Evolutionary conservation across 1,140 invertebrate genomes (phyloP).

Genomic region (Aleiodes sp.): DNA sequence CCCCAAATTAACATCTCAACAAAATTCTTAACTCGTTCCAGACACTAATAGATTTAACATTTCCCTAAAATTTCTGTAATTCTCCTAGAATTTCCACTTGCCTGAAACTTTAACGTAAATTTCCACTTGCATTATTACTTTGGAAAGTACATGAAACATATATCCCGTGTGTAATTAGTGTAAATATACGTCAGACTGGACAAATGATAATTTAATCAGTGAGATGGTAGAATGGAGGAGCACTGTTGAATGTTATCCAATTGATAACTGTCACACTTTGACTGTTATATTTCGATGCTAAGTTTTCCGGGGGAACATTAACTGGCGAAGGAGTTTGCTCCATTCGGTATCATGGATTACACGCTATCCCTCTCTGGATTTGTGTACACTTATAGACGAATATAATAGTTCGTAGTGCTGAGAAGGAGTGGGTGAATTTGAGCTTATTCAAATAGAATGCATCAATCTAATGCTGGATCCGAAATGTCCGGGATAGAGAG

Average conservation of each 20-base stretch:
- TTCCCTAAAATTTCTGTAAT: too few relatives aligned
- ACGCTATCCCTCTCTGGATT: too few relatives aligned
- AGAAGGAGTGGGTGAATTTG: neutral
- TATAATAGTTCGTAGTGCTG: too few relatives aligned
- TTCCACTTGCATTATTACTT: too few relatives aligned
- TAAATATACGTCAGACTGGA: slow-evolving; percentile 22
- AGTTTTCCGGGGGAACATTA: slow-evolving; percentile 8
- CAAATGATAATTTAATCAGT: slow-evolving; percentile 36
- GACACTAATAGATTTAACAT: too few relatives aligned
- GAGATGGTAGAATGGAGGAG: slow-evolving; percentile 15
- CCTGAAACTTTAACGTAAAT: too few relatives aligned
- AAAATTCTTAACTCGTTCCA: too few relatives aligned
- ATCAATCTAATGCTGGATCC: slow-evolving; percentile 20
- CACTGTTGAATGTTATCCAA: slow-evolving; percentile 1
- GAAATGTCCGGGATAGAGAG: neutral
- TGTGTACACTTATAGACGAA: too few relatives aligned
- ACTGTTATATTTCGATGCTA: neutral
- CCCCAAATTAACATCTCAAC: neutral
- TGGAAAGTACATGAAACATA: neutral
- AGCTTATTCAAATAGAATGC: slow-evolving; percentile 19
- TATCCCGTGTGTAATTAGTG: slow-evolving; percentile 26
- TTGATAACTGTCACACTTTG: neutral
- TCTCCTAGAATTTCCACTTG: neutral
- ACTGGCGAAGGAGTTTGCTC: neutral
- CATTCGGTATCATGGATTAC: too few relatives aligned